phyloP scores from a whole-genome alignment of 2,797 vertebrate genomes.

The Typhlichthys eigenmanni region DNA sequence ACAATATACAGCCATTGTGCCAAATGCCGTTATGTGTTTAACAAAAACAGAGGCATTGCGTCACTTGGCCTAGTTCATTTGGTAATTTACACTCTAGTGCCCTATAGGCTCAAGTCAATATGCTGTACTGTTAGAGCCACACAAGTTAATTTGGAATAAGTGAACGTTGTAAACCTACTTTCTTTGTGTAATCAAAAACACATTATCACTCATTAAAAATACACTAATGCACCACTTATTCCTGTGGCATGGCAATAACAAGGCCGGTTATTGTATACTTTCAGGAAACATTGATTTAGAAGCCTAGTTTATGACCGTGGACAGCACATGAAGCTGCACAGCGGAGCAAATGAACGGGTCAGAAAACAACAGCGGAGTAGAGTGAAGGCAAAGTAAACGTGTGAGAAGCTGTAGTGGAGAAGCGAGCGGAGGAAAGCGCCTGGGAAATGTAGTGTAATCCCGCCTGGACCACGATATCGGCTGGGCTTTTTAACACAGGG shows the following conservation, averaged over 20 bases:
- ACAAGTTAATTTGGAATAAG: slow-evolving; percentile 58
- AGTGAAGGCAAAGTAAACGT: slow-evolving; percentile 45
- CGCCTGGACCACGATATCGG: slow-evolving; percentile 69
- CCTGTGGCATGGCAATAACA: slow-evolving; percentile 62
- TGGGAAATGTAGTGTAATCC: slow-evolving; percentile 75
- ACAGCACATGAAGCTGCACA: slow-evolving; percentile 56
- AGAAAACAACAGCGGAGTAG: slow-evolving; percentile 44
- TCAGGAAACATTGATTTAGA: slow-evolving; percentile 69
- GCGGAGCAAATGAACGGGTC: slow-evolving; percentile 38
- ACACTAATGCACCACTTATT: slow-evolving; percentile 73
- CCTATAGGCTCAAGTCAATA: too few species aligned
- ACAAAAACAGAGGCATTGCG: too few species aligned
- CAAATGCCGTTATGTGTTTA: too few species aligned
- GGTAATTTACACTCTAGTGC: too few species aligned
- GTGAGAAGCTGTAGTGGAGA: slow-evolving; percentile 53
- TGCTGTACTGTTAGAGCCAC: slow-evolving; percentile 24
- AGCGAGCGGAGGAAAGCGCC: slow-evolving; percentile 64
- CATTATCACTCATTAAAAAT: slow-evolving; percentile 77
- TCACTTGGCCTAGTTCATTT: too few species aligned
- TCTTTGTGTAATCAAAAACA: slow-evolving; percentile 60
- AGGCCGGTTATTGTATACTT: slow-evolving; percentile 72
- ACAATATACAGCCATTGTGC: neutral
- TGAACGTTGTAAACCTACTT: slow-evolving; percentile 63
- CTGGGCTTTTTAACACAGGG: slow-evolving; percentile 77
- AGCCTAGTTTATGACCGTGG: slow-evolving; percentile 60